phyloP scores from a whole-genome alignment of 2,888 invertebrate species.

The Leucozona laternaria region DNA sequence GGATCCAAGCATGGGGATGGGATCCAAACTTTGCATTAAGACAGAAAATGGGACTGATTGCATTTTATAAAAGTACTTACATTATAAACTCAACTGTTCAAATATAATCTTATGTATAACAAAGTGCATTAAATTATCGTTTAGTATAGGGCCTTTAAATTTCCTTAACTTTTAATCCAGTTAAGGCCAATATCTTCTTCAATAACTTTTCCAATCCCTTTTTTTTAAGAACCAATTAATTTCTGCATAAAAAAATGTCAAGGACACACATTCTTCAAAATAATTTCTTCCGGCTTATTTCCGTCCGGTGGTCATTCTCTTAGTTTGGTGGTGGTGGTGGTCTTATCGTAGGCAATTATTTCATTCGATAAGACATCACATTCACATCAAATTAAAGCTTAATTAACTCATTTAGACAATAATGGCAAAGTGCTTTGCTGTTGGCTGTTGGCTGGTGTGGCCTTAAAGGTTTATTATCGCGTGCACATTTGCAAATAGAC shows the following conservation, averaged over 20 bases:
- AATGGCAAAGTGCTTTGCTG: conserved; percentile 52
- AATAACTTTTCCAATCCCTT: background rate
- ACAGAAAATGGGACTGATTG: too few species aligned
- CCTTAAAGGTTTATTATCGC: conserved; percentile 59
- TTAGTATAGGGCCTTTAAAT: too few species aligned
- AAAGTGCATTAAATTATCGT: too few species aligned
- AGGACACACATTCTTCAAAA: conserved; percentile 59
- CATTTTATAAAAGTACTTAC: too few species aligned
- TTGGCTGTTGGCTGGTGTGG: conserved; percentile 37
- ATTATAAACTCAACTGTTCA: too few species aligned
- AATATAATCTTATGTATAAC: too few species aligned
- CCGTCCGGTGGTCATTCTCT: conserved; percentile 11
- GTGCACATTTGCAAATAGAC: conserved; percentile 64
- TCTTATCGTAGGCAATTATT: conserved; percentile 63
- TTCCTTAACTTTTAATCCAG: background rate
- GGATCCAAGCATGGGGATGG: too few species aligned
- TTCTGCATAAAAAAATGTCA: conserved; percentile 40
- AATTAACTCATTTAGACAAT: conserved; percentile 69
- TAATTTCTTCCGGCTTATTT: conserved; percentile 32
- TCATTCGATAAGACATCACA: conserved; percentile 64
- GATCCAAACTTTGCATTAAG: too few species aligned
- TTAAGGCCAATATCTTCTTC: background rate
- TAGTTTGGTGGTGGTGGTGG: too few species aligned
- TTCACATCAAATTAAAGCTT: conserved; percentile 63
- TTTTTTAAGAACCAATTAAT: background rate